These are phyloP conservation scores for Zapus hudsonius DNA, from an alignment of 2,113 vertebrate species.

Conservation along the genomic window DNA sequence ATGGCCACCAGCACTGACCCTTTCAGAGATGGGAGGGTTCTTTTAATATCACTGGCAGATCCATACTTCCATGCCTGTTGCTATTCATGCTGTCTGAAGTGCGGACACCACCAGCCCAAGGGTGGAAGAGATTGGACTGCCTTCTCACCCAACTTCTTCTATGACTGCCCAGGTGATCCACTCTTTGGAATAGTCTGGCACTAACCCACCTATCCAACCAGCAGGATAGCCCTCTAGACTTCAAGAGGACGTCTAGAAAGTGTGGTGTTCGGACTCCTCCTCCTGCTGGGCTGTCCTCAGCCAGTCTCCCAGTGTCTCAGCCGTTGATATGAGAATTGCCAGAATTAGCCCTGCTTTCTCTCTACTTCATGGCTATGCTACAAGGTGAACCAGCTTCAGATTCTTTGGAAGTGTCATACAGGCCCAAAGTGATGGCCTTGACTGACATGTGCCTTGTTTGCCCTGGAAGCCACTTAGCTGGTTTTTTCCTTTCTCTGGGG, in stretches of 20 bases:
- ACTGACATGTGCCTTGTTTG: background rate
- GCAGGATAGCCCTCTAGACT: background rate
- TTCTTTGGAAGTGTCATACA: background rate
- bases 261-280: background rate
- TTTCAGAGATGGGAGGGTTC: background rate
- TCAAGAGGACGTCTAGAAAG: no score
- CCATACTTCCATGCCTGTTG: background rate
- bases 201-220: background rate
- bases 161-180: background rate
- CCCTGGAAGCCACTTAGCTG: background rate
- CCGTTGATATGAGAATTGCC: background rate
- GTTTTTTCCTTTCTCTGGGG: background rate
- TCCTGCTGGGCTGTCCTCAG: background rate
- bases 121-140: background rate
- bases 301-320: background rate
- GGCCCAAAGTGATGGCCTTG: background rate
- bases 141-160: background rate
- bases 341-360: background rate
- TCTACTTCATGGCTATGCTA: fast-evolving
- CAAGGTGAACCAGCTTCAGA: background rate
- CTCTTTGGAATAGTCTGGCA: background rate
- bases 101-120: background rate
- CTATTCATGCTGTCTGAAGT: fast-evolving
- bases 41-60: background rate
- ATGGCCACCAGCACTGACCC: background rate